Conservation (phyloP, 2,888 invertebrate genomes). For the Pediacus dermestoides region DNA sequence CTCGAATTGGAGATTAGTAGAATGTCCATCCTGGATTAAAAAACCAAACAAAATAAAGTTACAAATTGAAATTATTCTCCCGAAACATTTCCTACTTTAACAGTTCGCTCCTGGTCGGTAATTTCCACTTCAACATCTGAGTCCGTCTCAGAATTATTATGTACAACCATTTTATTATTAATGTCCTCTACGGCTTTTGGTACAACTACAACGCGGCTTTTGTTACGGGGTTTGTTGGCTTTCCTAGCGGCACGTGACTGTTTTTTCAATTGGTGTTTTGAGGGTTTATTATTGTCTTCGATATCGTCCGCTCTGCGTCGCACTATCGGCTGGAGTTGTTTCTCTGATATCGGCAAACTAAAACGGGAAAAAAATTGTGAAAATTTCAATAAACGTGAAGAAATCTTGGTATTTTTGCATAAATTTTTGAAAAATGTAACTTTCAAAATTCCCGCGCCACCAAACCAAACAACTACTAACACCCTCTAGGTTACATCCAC, state of each 20-base stretch:
- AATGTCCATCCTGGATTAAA: slow-evolving; percentile 24
- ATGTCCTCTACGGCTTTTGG: too few relatives aligned
- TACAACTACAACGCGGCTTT: too few relatives aligned
- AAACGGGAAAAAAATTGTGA: slow-evolving; percentile 7
- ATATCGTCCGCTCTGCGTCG: slow-evolving; percentile 46
- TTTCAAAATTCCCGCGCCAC: too few relatives aligned
- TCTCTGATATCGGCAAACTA: slow-evolving; percentile 82
- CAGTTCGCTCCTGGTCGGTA: too few relatives aligned
- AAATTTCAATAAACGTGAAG: background rate
- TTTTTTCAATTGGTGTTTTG: slow-evolving; percentile 65
- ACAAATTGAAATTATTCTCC: too few relatives aligned
- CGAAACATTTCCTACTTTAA: too few relatives aligned
- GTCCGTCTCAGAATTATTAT: slow-evolving; percentile 60
- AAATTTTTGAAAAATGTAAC: too few relatives aligned
- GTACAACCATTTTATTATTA: slow-evolving; percentile 49
- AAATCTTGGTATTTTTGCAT: too few relatives aligned
- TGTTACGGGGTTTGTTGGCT: too few relatives aligned
- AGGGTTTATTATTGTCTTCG: slow-evolving; percentile 57
- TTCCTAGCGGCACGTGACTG: slow-evolving; percentile 59
- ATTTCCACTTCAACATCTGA: slow-evolving; percentile 82
- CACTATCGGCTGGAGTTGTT: slow-evolving; percentile 68
- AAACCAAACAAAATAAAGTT: too few relatives aligned
- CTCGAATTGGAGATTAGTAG: slow-evolving; percentile 14
- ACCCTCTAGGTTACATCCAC: too few relatives aligned
- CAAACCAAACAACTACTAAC: too few relatives aligned